Base-by-base conservation (phyloP, 2,113 vertebrate species). In the Motacilla tschutschensis region DNA sequence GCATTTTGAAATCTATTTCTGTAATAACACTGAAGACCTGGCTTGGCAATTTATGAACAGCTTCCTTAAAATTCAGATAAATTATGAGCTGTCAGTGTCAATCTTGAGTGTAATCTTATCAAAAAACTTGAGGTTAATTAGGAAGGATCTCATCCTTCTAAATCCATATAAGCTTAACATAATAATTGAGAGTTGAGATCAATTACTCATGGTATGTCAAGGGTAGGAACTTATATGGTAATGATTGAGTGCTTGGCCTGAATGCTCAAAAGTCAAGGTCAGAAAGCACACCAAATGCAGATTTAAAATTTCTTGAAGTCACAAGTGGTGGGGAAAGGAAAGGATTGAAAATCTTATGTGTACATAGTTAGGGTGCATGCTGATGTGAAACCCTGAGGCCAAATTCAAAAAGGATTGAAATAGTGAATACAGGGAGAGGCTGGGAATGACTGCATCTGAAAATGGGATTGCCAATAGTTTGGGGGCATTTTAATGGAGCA, bases 111-210 rank as follows among this genome's bases (percentile, higher is more conserved):
- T 91, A 94, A 95, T 90, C 85, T 93, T 94, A 91, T 91, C 48
- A 91, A 93, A 95, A 94, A 86, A 95, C 66, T 82, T 90, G 89
- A 95, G 90, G 88, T 93, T 96, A 96, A 96, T 97, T 96, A 95
- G 88, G 69, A 95, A 95, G 89, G 87, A 92, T 90, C 76, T 91
- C 92, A 87, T 94, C 77, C 72, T 95, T 95, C 90, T 90, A 96
- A 94, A 96, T 95, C 88, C 84, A 93, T 94, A 93, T 93, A 92
- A 90, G 79, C 89, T 95, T 94, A 96, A 95, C 79, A 85, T 89
- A 94, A 96, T 95, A 95, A 95, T 83, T 89, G 88, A 92, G 79
- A 96, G 64, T 92, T 83, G 66, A 91, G 75, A 94, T 95, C 81
- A 94, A 94, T 97, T 96, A 93, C 85, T 97, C 94, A 82, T 91